Evolutionary conservation across 2,113 vertebrate genomes (phyloP).

Genomic region (Connochaetes taurinus): DNA sequence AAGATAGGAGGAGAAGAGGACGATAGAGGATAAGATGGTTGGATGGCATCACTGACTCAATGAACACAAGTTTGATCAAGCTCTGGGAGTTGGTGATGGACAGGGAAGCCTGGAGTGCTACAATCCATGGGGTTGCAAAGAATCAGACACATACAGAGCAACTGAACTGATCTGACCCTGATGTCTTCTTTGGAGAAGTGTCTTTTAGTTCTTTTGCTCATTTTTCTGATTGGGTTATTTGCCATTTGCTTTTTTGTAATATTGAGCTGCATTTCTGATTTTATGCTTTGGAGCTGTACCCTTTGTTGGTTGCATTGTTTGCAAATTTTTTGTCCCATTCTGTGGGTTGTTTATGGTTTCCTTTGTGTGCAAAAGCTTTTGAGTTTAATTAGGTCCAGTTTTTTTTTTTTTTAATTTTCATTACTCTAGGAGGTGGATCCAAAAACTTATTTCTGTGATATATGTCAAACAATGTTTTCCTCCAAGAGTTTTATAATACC

Average conservation of each 20-base stretch:
- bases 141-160: neutral
- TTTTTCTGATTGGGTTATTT: neutral
- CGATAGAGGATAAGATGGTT: neutral
- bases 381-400: neutral
- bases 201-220: neutral
- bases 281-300: neutral
- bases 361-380: neutral
- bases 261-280: neutral
- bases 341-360: neutral
- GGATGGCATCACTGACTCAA: neutral
- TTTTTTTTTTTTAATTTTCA: neutral
- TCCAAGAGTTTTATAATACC: neutral
- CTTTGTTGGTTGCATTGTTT: neutral
- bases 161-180: neutral
- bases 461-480: neutral
- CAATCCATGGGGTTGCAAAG: neutral
- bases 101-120: neutral
- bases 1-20: neutral
- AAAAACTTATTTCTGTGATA: neutral
- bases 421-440: neutral
- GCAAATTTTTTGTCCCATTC: neutral
- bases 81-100: neutral
- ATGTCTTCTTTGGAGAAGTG: neutral
- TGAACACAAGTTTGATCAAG: neutral
- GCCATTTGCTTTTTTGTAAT: neutral